Evolutionary conservation across 2,113 vertebrate genomes (phyloP).

Genomic region (Tenrec ecaudatus): DNA sequence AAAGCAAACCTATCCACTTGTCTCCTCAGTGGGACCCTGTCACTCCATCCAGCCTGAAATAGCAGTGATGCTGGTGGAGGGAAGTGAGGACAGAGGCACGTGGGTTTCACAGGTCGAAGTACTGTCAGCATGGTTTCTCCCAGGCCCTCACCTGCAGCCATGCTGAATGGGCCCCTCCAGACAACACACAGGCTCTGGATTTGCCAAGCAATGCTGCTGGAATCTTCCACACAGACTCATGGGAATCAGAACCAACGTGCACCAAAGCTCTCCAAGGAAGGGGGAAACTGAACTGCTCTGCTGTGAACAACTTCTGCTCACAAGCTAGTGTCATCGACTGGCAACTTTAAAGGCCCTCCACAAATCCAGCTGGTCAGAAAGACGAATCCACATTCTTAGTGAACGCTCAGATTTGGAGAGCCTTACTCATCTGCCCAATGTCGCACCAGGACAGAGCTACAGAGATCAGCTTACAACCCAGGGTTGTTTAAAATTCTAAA

Average conservation of each 20-base stretch:
- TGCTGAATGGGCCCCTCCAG: neutral
- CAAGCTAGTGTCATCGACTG: neutral
- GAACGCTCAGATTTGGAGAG: neutral
- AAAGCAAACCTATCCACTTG: neutral
- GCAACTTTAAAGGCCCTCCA: neutral
- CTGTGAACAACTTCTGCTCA: neutral
- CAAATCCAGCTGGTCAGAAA: neutral
- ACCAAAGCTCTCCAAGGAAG: neutral
- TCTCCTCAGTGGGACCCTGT: slow-evolving; percentile 47
- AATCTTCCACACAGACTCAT: neutral
- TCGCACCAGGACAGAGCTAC: neutral
- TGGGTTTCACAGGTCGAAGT: slow-evolving; percentile 75
- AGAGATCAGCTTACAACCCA: neutral
- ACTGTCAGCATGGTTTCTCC: slow-evolving; percentile 71
- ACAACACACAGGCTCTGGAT: slow-evolving; percentile 44
- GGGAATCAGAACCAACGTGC: neutral
- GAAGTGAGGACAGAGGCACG: slow-evolving; percentile 27
- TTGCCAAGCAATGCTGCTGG: neutral
- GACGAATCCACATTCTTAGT: neutral
- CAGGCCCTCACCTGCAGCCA: slow-evolving; percentile 54
- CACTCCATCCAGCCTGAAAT: slow-evolving; percentile 64
- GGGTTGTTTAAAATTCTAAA: neutral
- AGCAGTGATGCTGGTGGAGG: slow-evolving; percentile 52
- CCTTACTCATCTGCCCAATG: neutral
- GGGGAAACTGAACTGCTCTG: neutral